Evolutionary conservation across 2,888 invertebrate genomes (phyloP).

Genomic region (Byasa hedistus): DNA sequence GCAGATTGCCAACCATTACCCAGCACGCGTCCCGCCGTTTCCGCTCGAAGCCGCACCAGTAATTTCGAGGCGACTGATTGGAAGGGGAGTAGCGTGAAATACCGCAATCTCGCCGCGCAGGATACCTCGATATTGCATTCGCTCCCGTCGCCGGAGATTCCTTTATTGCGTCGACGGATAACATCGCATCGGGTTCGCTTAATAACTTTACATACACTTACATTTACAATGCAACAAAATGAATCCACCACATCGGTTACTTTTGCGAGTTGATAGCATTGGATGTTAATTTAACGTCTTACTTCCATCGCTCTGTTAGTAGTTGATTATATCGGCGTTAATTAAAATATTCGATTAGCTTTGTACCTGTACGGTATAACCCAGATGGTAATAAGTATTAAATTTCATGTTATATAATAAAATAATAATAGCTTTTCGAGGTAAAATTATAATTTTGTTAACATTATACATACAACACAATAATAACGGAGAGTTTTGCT

Average conservation of each 20-base stretch:
- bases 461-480: no score
- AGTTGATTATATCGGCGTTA: background rate
- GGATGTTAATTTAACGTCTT: background rate
- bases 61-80: slow-evolving; percentile 43
- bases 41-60: slow-evolving; percentile 37
- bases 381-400: background rate
- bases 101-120: slow-evolving; percentile 35
- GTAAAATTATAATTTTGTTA: no score
- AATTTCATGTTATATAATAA: background rate
- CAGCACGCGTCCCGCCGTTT: slow-evolving; percentile 55
- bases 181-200: background rate
- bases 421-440: no score
- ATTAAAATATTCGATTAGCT: background rate
- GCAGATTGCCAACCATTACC: slow-evolving; percentile 55
- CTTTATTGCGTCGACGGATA: slow-evolving; percentile 7
- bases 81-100: slow-evolving; percentile 44
- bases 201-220: background rate
- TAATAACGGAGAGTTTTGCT: no score
- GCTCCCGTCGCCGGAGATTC: slow-evolving; percentile 12
- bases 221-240: no score
- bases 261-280: background rate
- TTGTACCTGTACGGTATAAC: background rate
- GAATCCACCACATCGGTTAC: no score
- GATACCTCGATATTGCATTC: slow-evolving; percentile 18
- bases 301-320: background rate